Base-by-base conservation (phyloP, 2,888 invertebrate species). In the Marasmarcha lunaedactyla region DNA sequence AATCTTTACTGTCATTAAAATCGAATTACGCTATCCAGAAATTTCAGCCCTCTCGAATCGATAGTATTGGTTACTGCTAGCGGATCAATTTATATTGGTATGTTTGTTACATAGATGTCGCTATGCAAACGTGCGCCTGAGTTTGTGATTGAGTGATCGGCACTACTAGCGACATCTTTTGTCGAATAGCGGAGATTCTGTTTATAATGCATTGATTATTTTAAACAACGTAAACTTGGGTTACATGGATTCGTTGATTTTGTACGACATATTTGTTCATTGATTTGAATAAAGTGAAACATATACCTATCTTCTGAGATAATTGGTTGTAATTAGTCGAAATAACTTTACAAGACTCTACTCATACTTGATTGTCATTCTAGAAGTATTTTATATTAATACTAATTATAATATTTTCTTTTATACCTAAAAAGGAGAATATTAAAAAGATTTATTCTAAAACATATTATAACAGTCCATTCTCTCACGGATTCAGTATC, bases 401-500 rank as follows among this genome's bases (percentile, higher is more conserved):
- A n/a, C n/a, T n/a, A n/a, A n/a, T n/a, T n/a, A n/a, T n/a, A n/a
- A n/a, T n/a, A n/a, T n/a, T n/a, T n/a, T n/a, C n/a, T n/a, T n/a
- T n/a, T n/a, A n/a, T n/a, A n/a, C n/a, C n/a, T n/a, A n/a, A n/a
- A n/a, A n/a, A n/a, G n/a, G n/a, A n/a, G n/a, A n/a, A n/a, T n/a
- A n/a, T n/a, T n/a, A n/a, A n/a, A n/a, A n/a, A n/a, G n/a, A n/a
- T n/a, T n/a, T n/a, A n/a, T n/a, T n/a, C n/a, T n/a, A n/a, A n/a
- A n/a, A n/a, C n/a, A n/a, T n/a, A n/a, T n/a, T 14, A 27, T 10
- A 37, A 27, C 13, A 37, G 12, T 25, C 5, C n/a, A 25, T 37
- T n/a, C 68, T 73, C 76, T 69, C 74, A 76, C 76, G 77, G 63
- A 67, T 57, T 43, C 46, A 46, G 68, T 55, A 66, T 14, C 14